phyloP scores from a whole-genome alignment of 2,113 vertebrate genomes.

The Cyanoderma ruficeps region DNA sequence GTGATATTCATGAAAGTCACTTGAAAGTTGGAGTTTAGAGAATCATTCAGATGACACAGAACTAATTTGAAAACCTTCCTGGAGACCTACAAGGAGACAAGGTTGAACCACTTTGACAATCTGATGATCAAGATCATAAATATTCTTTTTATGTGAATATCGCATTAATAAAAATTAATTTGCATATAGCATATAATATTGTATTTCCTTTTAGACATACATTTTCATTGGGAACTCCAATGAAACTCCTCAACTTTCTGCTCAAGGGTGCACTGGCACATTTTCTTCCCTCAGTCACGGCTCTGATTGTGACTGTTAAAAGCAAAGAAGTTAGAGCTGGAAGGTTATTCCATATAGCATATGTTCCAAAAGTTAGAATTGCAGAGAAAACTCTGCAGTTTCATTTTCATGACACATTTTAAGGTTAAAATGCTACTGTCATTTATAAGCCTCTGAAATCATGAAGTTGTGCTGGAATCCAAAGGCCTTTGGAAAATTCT shows the following conservation, averaged over 20 bases:
- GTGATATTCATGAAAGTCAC: neutral
- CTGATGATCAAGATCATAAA: neutral
- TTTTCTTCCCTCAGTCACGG: neutral
- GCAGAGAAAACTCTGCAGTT: neutral
- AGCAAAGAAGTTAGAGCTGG: neutral
- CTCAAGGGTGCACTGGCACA: neutral
- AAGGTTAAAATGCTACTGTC: neutral
- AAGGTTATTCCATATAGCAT: neutral
- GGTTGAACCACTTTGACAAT: neutral
- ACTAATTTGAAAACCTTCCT: neutral
- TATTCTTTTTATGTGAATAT: neutral
- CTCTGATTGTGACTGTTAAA: neutral
- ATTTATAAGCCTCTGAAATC: neutral
- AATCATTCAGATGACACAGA: neutral
- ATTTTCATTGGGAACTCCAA: neutral
- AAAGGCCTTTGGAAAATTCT: neutral
- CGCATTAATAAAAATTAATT: neutral
- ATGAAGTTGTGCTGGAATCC: neutral
- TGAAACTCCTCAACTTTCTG: neutral
- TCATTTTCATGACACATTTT: constrained; percentile 18
- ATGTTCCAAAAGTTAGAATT: neutral
- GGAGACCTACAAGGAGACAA: neutral
- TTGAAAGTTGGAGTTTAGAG: neutral
- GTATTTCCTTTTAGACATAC: neutral
- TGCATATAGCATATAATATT: neutral